These are phyloP conservation scores for Euglossa dilemma DNA, from an alignment of 1,140 invertebrate genomes.

Conservation along the genomic window DNA sequence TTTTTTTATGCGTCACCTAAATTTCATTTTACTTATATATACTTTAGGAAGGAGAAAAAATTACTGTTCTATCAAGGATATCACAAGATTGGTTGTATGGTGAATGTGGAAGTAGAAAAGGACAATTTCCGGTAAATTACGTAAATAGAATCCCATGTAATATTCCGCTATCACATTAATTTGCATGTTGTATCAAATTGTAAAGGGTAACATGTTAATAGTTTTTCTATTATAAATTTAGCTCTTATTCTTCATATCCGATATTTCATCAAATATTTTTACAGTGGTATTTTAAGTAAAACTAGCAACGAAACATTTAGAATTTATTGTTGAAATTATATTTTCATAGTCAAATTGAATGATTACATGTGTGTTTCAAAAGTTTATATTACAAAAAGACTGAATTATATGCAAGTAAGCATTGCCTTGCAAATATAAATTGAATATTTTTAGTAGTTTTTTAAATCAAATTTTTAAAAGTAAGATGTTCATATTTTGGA, in stretches of 20 bases:
- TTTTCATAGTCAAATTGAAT: not conserved
- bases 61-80: constrained; percentile 88
- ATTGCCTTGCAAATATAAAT: constrained; percentile 21
- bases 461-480: constrained; percentile 29
- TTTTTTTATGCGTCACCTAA: not conserved
- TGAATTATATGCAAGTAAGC: constrained; percentile 44
- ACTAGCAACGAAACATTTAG: constrained; percentile 4
- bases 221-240: constrained; percentile 39
- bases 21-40: not conserved
- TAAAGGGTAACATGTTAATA: constrained; percentile 10
- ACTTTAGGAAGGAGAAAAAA: constrained; percentile 85
- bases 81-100: constrained; percentile 93
- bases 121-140: constrained; percentile 92
- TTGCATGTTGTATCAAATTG: constrained; percentile 29
- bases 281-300: not conserved
- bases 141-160: constrained; percentile 85
- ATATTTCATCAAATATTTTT: constrained; percentile 8
- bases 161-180: constrained; percentile 31
- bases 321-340: constrained; percentile 18
- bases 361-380: constrained; percentile 22
- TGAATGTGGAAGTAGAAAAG: constrained; percentile 85
- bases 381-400: constrained; percentile 54
- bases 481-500: constrained; percentile 8
- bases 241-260: constrained; percentile 1
- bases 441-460: constrained; percentile 5